Evolutionary conservation across 2,797 vertebrate species (phyloP), one percentile per base, ranked within the genome.

Genomic region (Menidia menidia): DNA sequence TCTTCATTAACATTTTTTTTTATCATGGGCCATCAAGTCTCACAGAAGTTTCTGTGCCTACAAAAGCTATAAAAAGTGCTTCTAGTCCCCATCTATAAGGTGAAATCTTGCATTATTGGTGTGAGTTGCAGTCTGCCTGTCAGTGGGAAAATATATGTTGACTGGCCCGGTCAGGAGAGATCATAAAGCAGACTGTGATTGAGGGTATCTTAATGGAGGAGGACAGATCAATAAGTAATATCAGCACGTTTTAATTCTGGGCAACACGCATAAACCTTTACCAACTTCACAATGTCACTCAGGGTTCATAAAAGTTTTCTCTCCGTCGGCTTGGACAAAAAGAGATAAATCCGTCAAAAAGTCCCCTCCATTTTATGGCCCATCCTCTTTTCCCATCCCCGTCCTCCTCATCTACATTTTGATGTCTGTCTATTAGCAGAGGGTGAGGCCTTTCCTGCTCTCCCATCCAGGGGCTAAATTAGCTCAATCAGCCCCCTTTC

Each of bases 241-340:
- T 89, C 90, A 88, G 90, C 85, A 77, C 84, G 88, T 93, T 94
- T 93, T 94, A 92, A 92, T 91, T 88, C 78, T 74, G 80, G 82
- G 80, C 82, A 87, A 89, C 88, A 87, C 83, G 64, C 89, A 90
- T 92, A 91, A 92, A 92, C 90, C 92, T 94, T 92, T 91, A 91
- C 77, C 88, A 92, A 94, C 93, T 94, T 93, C 88, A 59, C 93
- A 94, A 94, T 95, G 94, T 94, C 94, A 92, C 91, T 88, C 83
- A 70, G 80, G 89, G 91, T 94, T 92, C 90, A 93, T 93, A 94
- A 93, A 94, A 92, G 87, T 92, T 92, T 91, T 81, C 82, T 80
- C 61, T 78, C 76, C 78, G 81, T 80, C 60, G 79, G 87, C 83
- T 83, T 60, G 72, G 84, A 90, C 85, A 80, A 89, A 91, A 90